Evolutionary conservation across 2,888 invertebrate species (phyloP), one percentile per base, ranked within the genome.

Genomic region (Glaucopsyche alexis): DNA sequence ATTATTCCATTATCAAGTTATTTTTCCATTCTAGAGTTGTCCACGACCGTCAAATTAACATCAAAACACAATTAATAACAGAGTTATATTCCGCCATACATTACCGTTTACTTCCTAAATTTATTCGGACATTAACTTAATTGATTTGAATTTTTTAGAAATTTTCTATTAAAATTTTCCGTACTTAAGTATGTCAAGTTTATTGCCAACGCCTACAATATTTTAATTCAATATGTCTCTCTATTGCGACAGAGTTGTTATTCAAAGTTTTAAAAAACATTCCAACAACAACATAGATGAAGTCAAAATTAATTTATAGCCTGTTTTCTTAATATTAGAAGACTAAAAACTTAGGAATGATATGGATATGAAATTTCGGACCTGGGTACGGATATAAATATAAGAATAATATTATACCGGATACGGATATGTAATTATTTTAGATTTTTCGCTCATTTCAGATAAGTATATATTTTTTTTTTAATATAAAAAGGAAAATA

Each of bases 21-120:
- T 29, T 49, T 69, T 69, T 69, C 69, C 69, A 49, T 69, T 67
- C 67, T 67, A 16, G 19, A 47, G 9, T 13, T 67, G 16, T 66
- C 60, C 60, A 29, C 60, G 60, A 60, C 60, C 13, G 16, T 38
- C 14, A 55, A 55, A 60, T 60, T 14, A 60, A 60, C 38, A 60
- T 60, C 60, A 60, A 60, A 60, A 60, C 29, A 60, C 60, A 16
- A 60, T 14, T 38, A 13, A 60, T 13, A 14, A 60, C 50, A n/a
- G 29, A 19, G 55, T 60, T 60, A 13, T 29, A 60, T 60, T 47
- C 47, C 11, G 47, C 11, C 47, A 47, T 14, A 38, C 60, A 2
- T 13, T 29, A 60, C 29, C 7, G 38, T 60, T 60, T 29, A 60
- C 8, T 60, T 60, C 60, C 14, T 13, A 60, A 60, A 60, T 60